Conservation (phyloP, 2,113 vertebrate genomes). For the Ptilorrhoa leucosticta region DNA sequence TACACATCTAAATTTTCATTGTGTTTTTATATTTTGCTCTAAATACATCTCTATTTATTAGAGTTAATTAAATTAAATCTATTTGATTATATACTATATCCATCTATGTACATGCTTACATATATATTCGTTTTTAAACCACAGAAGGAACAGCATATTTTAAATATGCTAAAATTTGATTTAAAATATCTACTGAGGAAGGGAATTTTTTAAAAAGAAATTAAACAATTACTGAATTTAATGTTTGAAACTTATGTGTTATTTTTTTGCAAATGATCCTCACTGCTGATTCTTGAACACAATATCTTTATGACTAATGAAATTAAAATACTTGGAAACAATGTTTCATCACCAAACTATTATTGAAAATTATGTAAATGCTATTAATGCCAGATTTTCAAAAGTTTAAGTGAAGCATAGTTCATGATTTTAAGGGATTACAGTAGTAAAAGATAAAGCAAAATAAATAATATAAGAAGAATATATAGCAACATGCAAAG, state of each 20-base stretch:
- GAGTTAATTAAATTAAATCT: background rate
- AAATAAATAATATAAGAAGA: background rate
- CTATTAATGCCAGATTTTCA: background rate
- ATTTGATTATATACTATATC: background rate
- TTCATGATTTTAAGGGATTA: background rate
- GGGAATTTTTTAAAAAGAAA: background rate
- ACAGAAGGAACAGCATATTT: background rate
- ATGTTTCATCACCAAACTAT: background rate
- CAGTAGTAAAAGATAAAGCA: background rate
- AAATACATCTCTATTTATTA: background rate
- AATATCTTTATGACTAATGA: background rate
- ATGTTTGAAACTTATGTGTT: background rate
- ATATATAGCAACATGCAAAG: background rate
- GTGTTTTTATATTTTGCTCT: background rate
- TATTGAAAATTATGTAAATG: background rate
- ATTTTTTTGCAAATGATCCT: background rate
- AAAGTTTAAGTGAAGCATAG: background rate
- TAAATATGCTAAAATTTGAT: background rate
- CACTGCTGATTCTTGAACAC: background rate
- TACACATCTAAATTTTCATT: background rate
- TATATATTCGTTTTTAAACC: background rate
- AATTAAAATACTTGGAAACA: background rate
- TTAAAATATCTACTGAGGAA: background rate
- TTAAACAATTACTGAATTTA: background rate
- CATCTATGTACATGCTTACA: background rate